These are phyloP conservation scores for Epistrophella euchroma DNA, from an alignment of 2,888 invertebrate genomes.

Conservation along the genomic window DNA sequence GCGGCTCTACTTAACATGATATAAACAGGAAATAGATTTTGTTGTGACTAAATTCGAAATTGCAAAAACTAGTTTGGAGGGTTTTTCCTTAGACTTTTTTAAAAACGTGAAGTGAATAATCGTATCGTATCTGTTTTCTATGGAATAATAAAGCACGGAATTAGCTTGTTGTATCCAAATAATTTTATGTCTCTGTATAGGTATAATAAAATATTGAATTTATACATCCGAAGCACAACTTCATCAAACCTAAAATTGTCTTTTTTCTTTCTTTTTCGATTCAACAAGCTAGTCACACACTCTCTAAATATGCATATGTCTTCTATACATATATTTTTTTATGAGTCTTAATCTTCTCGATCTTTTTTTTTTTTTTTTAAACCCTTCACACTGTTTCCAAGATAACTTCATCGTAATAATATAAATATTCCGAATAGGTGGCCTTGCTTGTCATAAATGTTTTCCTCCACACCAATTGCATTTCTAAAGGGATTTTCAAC, in stretches of 20 bases:
- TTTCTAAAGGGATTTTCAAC: not conserved
- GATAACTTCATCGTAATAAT: conserved; percentile 19
- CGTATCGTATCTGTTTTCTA: too few species aligned
- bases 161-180: too few species aligned
- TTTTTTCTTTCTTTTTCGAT: not conserved
- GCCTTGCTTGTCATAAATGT: conserved; percentile 43
- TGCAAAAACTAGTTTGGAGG: too few species aligned
- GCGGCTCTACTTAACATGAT: too few species aligned
- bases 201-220: too few species aligned
- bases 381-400: conserved; percentile 21
- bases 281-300: not conserved
- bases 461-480: not conserved
- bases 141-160: too few species aligned
- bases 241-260: not conserved
- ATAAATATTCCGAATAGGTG: conserved; percentile 37
- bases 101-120: too few species aligned
- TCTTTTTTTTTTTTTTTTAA: not conserved
- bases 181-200: too few species aligned
- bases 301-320: not conserved
- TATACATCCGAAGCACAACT: not conserved
- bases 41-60: too few species aligned
- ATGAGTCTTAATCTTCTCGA: not conserved
- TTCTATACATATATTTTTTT: not conserved
- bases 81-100: too few species aligned
- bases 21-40: too few species aligned